phyloP scores from a whole-genome alignment of 2,113 vertebrate genomes.

The Dunckerocampus dactyliophorus region DNA sequence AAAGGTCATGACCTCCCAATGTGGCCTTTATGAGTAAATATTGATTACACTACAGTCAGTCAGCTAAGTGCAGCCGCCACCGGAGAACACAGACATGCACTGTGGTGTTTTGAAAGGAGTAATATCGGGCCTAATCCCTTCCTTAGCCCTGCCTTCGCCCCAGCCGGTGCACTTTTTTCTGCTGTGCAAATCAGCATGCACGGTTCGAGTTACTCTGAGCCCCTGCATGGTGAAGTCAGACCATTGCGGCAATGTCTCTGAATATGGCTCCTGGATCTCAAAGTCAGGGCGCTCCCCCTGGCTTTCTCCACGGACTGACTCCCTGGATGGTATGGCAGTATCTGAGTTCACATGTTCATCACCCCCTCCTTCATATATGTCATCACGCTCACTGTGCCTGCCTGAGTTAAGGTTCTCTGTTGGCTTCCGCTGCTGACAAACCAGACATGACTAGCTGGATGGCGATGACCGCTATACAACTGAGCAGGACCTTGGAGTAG shows the following conservation, averaged over 20 bases:
- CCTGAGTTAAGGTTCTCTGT: slow-evolving; percentile 52
- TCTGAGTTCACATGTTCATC: slow-evolving; percentile 47
- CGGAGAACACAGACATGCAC: slow-evolving; percentile 50
- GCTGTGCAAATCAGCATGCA: slow-evolving; percentile 55
- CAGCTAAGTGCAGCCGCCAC: slow-evolving; percentile 55
- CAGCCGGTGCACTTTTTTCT: slow-evolving; percentile 39
- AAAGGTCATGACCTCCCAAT: slow-evolving; percentile 63
- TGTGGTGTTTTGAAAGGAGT: slow-evolving; percentile 44
- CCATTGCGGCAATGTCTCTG: slow-evolving; percentile 15
- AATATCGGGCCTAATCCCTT: slow-evolving; percentile 57
- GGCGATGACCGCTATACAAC: slow-evolving; percentile 45
- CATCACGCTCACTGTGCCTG: slow-evolving; percentile 51
- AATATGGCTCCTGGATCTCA: slow-evolving; percentile 35
- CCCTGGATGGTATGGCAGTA: slow-evolving; percentile 21
- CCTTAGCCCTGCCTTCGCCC: slow-evolving; percentile 28
- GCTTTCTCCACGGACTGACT: slow-evolving; percentile 27
- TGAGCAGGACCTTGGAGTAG: slow-evolving; percentile 34
- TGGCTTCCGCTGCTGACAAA: slow-evolving; percentile 76
- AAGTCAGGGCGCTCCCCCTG: slow-evolving; percentile 19
- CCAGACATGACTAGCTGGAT: slow-evolving; percentile 40
- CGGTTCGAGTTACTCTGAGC: slow-evolving; percentile 52
- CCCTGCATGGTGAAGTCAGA: slow-evolving; percentile 34
- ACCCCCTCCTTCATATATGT: slow-evolving; percentile 52
- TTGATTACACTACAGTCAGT: slow-evolving; percentile 58
- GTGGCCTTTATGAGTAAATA: slow-evolving; percentile 63